A percentile compares a stretch with the other conserved stretches of the same genome.
phyloP scores from a whole-genome alignment of 1,140 invertebrate species.

The Atta cephalotes region DNA sequence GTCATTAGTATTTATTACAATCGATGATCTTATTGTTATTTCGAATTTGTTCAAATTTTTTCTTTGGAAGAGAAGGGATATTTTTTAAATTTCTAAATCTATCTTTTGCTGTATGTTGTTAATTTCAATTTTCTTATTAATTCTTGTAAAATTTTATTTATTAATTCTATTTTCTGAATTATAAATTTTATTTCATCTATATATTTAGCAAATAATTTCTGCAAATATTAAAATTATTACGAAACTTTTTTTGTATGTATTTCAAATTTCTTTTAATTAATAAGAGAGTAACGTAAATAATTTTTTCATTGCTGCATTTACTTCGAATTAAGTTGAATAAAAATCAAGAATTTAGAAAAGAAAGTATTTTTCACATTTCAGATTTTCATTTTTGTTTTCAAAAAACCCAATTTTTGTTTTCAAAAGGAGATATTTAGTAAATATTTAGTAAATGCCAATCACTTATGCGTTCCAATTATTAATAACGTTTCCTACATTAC shows the following conservation, averaged over 20 bases:
- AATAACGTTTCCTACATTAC: constrained; percentile 39
- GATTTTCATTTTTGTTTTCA: background rate
- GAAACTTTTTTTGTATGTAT: background rate
- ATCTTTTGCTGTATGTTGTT: background rate
- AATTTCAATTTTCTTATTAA: background rate
- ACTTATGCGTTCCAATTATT: background rate
- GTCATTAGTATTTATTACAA: constrained; percentile 9
- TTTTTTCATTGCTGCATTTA: too few species aligned
- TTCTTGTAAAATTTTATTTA: too few species aligned
- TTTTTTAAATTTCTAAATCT: background rate
- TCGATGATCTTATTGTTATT: constrained; percentile 17
- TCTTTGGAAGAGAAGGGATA: too few species aligned
- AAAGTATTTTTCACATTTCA: constrained; percentile 8
- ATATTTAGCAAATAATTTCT: background rate
- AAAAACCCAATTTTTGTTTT: background rate
- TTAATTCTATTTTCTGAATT: background rate
- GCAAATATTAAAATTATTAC: background rate
- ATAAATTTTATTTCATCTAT: background rate
- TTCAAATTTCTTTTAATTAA: background rate
- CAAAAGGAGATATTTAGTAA: background rate
- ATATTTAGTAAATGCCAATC: constrained; percentile 28
- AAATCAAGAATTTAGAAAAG: background rate
- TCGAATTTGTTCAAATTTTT: background rate
- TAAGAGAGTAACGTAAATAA: background rate
- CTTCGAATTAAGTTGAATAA: background rate